Evolutionary conservation across 2,888 invertebrate species (phyloP).

Genomic region (Nemoura dubitans): DNA sequence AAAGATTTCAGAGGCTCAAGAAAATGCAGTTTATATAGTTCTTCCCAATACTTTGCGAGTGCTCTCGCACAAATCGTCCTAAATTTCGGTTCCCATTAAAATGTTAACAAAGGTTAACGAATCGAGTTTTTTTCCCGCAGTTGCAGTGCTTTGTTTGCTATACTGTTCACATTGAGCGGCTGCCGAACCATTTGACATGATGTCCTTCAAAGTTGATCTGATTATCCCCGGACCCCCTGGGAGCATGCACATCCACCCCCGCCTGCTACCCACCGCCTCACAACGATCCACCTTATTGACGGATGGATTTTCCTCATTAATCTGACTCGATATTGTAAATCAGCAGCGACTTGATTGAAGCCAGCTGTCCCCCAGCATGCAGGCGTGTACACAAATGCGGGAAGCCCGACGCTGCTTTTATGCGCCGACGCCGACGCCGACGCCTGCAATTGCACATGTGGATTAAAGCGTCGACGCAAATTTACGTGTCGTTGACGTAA

Average conservation of each 20-base stretch:
- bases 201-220: not conserved
- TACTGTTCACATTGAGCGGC: not conserved
- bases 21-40: not conserved
- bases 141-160: not conserved
- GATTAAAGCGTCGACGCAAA: constrained; percentile 24
- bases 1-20: not conserved
- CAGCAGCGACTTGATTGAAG: constrained; percentile 20
- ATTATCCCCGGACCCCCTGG: not conserved
- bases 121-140: not conserved
- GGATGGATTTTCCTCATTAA: constrained; percentile 35
- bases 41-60: not conserved
- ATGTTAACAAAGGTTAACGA: not conserved
- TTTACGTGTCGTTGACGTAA: not conserved
- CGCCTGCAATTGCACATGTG: not conserved
- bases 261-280: not conserved
- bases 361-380: not conserved
- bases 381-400: not conserved
- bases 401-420: not conserved
- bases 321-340: constrained; percentile 34
- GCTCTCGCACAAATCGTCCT: not conserved
- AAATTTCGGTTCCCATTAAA: not conserved
- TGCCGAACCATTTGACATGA: not conserved
- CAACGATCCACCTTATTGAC: constrained; percentile 31
- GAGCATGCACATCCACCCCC: not conserved
- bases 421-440: not conserved